phyloP scores from a whole-genome alignment of 2,888 invertebrate species.

The Caenorhabditis macrosperma region DNA sequence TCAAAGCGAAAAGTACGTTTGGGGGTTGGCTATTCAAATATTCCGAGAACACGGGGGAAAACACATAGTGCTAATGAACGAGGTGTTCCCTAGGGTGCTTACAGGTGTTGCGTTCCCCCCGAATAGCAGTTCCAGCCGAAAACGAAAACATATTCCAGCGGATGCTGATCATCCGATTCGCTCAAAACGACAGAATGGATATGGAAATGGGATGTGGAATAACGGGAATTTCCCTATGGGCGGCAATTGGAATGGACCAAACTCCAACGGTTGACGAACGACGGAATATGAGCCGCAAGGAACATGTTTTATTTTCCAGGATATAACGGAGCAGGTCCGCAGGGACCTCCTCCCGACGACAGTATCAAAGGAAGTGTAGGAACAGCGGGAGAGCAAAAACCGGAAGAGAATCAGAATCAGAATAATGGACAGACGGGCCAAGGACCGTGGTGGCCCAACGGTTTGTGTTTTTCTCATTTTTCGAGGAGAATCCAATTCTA shows the following conservation, averaged over 20 bases:
- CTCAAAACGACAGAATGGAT: conserved; percentile 43
- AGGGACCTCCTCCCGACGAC: conserved; percentile 37
- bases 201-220: conserved; percentile 47
- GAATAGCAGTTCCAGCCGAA: background rate
- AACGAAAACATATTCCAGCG: conserved; percentile 8
- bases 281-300: background rate
- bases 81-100: background rate
- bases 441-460: conserved; percentile 46
- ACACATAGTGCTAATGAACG: conserved; percentile 15
- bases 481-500: background rate
- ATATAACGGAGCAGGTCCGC: conserved; percentile 21
- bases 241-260: conserved; percentile 49
- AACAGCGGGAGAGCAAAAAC: conserved; percentile 26
- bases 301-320: conserved; percentile 8
- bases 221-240: conserved; percentile 37
- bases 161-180: conserved; percentile 12
- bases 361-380: conserved; percentile 47
- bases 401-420: conserved; percentile 4
- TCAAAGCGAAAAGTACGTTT: conserved; percentile 26
- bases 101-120: conserved; percentile 18
- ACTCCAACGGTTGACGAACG: conserved; percentile 34
- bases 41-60: background rate
- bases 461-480: conserved; percentile 7
- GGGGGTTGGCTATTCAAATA: background rate
- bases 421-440: conserved; percentile 20